Evolutionary conservation across 1,140 invertebrate species (phyloP), one percentile per base, ranked within the genome.

Genomic region (Drosophila pseudoananassae): DNA sequence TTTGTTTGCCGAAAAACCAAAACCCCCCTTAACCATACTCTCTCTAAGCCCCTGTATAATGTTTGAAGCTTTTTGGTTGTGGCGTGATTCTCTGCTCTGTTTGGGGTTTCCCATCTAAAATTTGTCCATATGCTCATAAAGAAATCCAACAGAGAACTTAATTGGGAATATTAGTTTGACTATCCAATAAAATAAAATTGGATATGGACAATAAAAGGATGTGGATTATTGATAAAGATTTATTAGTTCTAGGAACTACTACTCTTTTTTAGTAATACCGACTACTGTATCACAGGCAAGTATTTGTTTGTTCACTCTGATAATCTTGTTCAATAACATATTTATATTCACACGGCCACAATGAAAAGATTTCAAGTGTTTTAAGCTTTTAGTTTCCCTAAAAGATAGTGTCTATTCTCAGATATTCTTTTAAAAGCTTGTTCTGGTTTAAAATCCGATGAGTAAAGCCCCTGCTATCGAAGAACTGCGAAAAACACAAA

Each of bases 401-500:
- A n/a, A n/a, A n/a, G n/a, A n/a, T n/a, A n/a, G n/a, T n/a, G n/a
- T n/a, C n/a, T n/a, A n/a, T n/a, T n/a, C n/a, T n/a, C n/a, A n/a
- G 8, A 33, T 14, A 38, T 59, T 46, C 43, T 7, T 27, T 47
- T 3, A n/a, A 25, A 43, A 51, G 56, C 55, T 46, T 47, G 25
- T 57, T 68, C 17, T 20, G 9, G 36, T 31, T 45, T 56, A 27
- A 53, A 23, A 25, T 17, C 8, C 17, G 47, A 49, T 31, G 66
- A 14, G 25, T 60, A 46, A 47, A 55, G 23, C 52, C 20, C 10
- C 9, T 17, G 43, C 53, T 55, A 60, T 65, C 52, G 9, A 45
- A 47, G 20, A 8, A 50, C 47, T 54, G 63, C 59, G 40, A 36
- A 79, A 84, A 84, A 61, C 69, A 58, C 68, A 74, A 52, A 59